Conservation (phyloP, 2,113 vertebrate genomes). For the Oreotrochilus melanogaster region DNA sequence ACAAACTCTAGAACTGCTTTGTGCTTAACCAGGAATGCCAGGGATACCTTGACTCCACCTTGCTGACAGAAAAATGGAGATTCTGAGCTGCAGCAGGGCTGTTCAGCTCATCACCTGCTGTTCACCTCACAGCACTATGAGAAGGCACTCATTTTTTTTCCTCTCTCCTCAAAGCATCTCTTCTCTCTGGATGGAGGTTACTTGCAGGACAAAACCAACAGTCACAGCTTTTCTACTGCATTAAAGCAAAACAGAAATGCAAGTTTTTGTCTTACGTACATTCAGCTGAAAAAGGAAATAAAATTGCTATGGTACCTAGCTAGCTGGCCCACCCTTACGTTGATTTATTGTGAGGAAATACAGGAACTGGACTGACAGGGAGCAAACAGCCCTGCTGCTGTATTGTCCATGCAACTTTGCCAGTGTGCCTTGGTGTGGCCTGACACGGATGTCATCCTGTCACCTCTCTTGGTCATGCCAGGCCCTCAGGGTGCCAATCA, state of each 20-base stretch:
- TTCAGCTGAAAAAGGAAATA: background rate
- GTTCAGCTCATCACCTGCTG: background rate
- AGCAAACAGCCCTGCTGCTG: background rate
- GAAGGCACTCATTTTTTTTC: background rate
- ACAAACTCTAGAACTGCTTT: background rate
- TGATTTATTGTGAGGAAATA: background rate
- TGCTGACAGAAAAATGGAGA: background rate
- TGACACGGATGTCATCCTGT: background rate
- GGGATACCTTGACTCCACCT: background rate
- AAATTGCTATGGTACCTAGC: background rate
- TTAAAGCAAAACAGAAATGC: background rate
- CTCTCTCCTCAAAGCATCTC: background rate
- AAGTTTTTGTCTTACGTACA: background rate
- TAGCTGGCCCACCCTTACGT: background rate
- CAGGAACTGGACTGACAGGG: background rate
- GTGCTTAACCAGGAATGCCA: background rate
- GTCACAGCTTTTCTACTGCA: background rate
- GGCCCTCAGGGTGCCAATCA: rapidly evolving
- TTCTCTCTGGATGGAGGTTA: background rate
- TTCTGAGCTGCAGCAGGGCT: background rate
- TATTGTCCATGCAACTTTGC: rapidly evolving
- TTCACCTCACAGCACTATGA: background rate
- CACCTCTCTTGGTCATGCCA: background rate
- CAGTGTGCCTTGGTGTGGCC: background rate
- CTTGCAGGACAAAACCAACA: background rate